A percentile compares a stretch with the other conserved stretches of the same genome.
Evolutionary conservation across 2,888 invertebrate genomes (phyloP).

Genomic region (Tenthredo livida): DNA sequence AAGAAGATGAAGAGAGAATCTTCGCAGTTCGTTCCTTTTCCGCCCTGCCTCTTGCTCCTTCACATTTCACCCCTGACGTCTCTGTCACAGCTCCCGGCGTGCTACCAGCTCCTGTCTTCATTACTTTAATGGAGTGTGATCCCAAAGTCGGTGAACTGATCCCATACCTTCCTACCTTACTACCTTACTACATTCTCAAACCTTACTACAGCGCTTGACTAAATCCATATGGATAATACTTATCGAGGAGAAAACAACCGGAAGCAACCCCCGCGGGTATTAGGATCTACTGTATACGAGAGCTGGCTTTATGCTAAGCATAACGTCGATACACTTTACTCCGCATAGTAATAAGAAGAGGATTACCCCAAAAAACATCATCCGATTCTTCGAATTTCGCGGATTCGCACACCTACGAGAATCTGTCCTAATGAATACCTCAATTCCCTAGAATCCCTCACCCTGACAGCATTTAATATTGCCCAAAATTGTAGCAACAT

Average conservation of each 20-base stretch:
- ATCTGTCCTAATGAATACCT: no score
- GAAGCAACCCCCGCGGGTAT: neutral
- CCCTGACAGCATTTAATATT: no score
- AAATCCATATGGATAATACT: conserved; percentile 13
- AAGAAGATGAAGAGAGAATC: neutral
- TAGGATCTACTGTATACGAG: no score
- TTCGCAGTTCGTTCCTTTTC: neutral
- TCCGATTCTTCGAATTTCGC: neutral
- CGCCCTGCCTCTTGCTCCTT: neutral
- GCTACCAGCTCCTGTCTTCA: conserved; percentile 71
- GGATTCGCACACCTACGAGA: no score
- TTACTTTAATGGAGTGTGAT: conserved; percentile 76
- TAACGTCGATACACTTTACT: no score
- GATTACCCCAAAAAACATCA: neutral
- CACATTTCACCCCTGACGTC: neutral
- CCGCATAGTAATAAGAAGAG: neutral
- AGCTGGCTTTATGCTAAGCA: no score
- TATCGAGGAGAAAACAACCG: conserved; percentile 32
- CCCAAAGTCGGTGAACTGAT: conserved; percentile 30
- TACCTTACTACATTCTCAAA: neutral
- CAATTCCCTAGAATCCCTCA: no score
- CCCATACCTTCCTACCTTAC: neutral
- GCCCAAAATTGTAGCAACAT: no score
- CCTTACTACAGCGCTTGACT: neutral
- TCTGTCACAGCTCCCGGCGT: conserved; percentile 7